Evolutionary conservation across 2,888 invertebrate species (phyloP).

Genomic region (Xanthorhoe designata): DNA sequence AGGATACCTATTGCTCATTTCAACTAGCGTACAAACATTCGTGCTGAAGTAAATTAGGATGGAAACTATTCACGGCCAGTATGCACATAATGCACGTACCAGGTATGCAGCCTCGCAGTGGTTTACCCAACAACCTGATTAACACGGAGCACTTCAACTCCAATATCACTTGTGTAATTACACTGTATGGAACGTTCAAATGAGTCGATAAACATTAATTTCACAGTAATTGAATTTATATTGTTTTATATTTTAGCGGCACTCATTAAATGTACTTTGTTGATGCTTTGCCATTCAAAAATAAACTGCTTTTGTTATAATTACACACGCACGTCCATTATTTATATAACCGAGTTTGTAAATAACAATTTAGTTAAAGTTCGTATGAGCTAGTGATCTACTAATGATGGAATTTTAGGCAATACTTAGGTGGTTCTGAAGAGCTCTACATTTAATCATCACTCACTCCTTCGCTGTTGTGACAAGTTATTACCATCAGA

Average conservation of each 20-base stretch:
- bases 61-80: slow-evolving; percentile 12
- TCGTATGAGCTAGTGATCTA: not conserved
- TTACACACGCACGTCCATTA: slow-evolving; percentile 8
- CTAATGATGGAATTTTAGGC: too few species aligned
- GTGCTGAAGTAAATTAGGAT: slow-evolving; percentile 18
- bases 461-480: too few species aligned
- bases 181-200: slow-evolving; percentile 44
- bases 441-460: too few species aligned
- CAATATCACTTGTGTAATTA: slow-evolving; percentile 46
- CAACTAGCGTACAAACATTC: not conserved
- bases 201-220: slow-evolving; percentile 48
- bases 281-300: slow-evolving; percentile 1
- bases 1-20: not conserved
- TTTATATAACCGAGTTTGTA: not conserved
- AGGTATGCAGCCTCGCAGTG: slow-evolving; percentile 13
- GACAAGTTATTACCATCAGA: too few species aligned
- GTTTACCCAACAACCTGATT: slow-evolving; percentile 28
- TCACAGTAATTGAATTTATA: slow-evolving; percentile 46
- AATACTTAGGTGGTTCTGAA: too few species aligned
- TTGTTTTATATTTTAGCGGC: slow-evolving; percentile 22
- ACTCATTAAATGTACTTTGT: slow-evolving; percentile 2
- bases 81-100: not conserved
- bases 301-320: slow-evolving; percentile 11
- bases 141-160: slow-evolving; percentile 32
- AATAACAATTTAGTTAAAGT: not conserved